phyloP scores from a whole-genome alignment of 2,113 vertebrate genomes.

The Numenius arquata region DNA sequence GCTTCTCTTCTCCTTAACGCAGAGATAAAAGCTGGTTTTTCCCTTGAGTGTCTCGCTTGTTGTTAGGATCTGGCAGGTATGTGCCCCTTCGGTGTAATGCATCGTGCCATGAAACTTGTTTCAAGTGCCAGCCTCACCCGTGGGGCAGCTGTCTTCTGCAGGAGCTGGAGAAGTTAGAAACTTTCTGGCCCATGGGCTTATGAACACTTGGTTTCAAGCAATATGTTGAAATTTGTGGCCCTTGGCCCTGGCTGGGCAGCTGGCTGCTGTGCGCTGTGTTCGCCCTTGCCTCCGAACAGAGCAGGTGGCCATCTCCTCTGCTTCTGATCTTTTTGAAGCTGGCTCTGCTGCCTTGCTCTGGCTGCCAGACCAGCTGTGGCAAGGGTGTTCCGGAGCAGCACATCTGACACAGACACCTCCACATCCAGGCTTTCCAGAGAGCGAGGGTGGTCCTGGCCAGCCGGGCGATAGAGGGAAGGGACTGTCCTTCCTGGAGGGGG shows the following conservation, averaged over 20 bases:
- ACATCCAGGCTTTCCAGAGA: background rate
- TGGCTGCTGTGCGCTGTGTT: background rate
- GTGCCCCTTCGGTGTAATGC: background rate
- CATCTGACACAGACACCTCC: background rate
- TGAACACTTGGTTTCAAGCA: background rate
- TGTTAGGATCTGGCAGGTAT: constrained; percentile 23
- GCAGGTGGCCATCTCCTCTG: background rate
- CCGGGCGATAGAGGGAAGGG: background rate
- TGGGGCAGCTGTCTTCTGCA: background rate
- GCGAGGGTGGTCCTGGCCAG: background rate
- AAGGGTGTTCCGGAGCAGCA: background rate
- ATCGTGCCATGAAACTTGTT: background rate
- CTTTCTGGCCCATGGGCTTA: background rate
- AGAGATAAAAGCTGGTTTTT: constrained; percentile 1
- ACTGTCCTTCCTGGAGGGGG: background rate
- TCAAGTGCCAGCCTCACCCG: background rate
- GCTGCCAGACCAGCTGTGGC: background rate
- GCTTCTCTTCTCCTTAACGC: background rate
- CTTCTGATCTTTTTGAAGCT: background rate
- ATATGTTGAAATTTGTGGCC: background rate
- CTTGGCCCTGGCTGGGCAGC: background rate
- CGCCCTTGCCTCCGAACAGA: accelerated
- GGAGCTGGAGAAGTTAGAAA: background rate
- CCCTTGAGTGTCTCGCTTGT: background rate
- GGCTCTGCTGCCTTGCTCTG: background rate